Percentiles rank a stretch among this genome's conserved stretches.
These are phyloP conservation scores for Calameuta pallipes DNA, from an alignment of 2,888 invertebrate species.

Conservation along the genomic window DNA sequence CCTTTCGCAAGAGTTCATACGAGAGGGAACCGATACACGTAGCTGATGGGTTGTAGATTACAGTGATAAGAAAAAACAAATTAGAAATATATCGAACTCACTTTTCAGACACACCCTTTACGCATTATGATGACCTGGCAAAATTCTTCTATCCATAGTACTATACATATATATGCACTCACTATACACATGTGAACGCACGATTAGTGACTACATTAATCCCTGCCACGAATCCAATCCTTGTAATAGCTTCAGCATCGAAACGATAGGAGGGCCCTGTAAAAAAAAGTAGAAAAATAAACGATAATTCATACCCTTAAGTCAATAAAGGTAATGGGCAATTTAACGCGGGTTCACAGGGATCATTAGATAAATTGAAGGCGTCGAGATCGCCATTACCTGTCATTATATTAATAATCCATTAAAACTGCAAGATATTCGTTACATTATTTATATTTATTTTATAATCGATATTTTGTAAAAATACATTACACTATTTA, in stretches of 20 bases:
- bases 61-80: background rate
- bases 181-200: background rate
- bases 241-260: background rate
- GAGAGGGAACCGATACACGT: background rate
- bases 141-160: background rate
- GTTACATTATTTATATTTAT: background rate
- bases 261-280: background rate
- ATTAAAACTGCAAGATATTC: background rate
- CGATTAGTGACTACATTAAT: background rate
- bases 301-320: conserved; percentile 22
- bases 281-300: background rate
- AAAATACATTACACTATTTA: background rate
- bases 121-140: background rate
- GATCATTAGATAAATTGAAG: conserved; percentile 45
- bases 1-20: background rate
- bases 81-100: background rate
- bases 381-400: conserved; percentile 32
- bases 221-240: background rate
- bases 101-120: background rate
- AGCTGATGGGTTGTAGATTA: background rate
- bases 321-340: conserved; percentile 46
- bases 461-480: background rate
- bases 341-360: conserved; percentile 32
- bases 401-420: background rate
- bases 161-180: background rate